phyloP scores from a whole-genome alignment of 2,888 invertebrate species.

The Monopis laevigella region DNA sequence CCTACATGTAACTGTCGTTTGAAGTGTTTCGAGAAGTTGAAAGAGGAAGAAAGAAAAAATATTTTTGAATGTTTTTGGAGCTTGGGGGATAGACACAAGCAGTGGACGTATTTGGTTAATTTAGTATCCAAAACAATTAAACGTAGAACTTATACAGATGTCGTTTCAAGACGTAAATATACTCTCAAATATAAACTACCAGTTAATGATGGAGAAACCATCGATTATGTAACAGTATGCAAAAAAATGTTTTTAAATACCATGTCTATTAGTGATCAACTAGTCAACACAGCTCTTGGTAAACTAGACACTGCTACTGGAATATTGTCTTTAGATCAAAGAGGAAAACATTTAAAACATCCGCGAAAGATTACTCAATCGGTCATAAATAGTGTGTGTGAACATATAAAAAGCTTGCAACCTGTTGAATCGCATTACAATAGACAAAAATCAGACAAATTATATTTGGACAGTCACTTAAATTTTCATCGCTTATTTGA shows the following conservation, averaged over 20 bases:
- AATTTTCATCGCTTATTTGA: constrained; percentile 10
- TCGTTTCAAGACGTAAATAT: constrained; percentile 12
- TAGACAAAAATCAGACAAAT: constrained; percentile 3
- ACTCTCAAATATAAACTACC: constrained; percentile 13
- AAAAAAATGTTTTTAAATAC: constrained; percentile 14
- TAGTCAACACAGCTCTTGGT: constrained; percentile 10
- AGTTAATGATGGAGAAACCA: not conserved
- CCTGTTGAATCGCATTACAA: constrained; percentile 13
- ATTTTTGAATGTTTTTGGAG: constrained; percentile 14
- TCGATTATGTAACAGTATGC: constrained; percentile 12
- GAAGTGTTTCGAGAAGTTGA: constrained; percentile 13
- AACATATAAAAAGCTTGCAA: constrained; percentile 9
- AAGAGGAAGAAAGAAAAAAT: constrained; percentile 9
- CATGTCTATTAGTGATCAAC: constrained; percentile 12
- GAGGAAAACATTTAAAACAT: constrained; percentile 12
- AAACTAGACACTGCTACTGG: constrained; percentile 11
- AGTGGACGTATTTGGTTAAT: constrained; percentile 13
- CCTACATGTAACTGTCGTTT: not conserved
- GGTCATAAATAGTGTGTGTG: constrained; percentile 13
- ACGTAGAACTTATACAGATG: constrained; percentile 13
- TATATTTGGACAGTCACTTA: constrained; percentile 13
- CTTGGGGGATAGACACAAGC: constrained; percentile 13
- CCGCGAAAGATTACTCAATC: constrained; percentile 8
- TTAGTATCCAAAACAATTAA: constrained; percentile 12
- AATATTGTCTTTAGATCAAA: constrained; percentile 6